phyloP scores from a whole-genome alignment of 1,140 invertebrate species.

The Cataglyphis hispanica region DNA sequence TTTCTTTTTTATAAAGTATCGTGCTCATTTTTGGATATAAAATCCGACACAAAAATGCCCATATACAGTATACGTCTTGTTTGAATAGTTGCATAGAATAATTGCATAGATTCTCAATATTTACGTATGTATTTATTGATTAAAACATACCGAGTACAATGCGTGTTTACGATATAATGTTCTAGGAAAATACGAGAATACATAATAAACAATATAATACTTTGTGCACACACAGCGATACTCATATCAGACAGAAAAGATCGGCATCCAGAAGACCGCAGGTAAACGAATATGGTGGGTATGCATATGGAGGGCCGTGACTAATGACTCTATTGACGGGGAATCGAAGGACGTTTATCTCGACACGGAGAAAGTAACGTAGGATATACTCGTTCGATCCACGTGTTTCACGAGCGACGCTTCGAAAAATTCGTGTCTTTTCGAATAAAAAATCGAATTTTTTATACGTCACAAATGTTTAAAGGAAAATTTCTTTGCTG shows the following conservation, averaged over 20 bases:
- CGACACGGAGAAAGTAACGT: constrained; percentile 69
- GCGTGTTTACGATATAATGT: neutral
- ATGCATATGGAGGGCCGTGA: constrained; percentile 75
- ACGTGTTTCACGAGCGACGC: constrained; percentile 1
- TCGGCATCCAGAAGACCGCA: constrained; percentile 55
- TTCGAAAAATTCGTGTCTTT: constrained; percentile 17
- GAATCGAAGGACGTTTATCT: constrained; percentile 76
- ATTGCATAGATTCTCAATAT: neutral
- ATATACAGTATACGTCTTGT: neutral
- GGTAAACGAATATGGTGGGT: constrained; percentile 78
- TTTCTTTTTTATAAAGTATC: neutral
- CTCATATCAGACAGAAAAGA: constrained; percentile 37
- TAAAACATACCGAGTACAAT: neutral
- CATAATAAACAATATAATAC: constrained; percentile 17
- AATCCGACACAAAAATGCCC: neutral
- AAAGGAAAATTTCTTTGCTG: constrained; percentile 1
- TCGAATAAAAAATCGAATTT: neutral
- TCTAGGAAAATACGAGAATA: constrained; percentile 51
- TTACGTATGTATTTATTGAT: neutral
- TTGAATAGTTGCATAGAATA: neutral
- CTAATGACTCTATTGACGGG: constrained; percentile 82
- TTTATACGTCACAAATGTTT: neutral
- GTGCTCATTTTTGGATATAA: neutral
- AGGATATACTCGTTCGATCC: neutral
- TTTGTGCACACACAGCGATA: constrained; percentile 50